A percentile compares a stretch with the other conserved stretches of the same genome.
phyloP scores from a whole-genome alignment of 2,797 vertebrate genomes.

The Falco biarmicus region DNA sequence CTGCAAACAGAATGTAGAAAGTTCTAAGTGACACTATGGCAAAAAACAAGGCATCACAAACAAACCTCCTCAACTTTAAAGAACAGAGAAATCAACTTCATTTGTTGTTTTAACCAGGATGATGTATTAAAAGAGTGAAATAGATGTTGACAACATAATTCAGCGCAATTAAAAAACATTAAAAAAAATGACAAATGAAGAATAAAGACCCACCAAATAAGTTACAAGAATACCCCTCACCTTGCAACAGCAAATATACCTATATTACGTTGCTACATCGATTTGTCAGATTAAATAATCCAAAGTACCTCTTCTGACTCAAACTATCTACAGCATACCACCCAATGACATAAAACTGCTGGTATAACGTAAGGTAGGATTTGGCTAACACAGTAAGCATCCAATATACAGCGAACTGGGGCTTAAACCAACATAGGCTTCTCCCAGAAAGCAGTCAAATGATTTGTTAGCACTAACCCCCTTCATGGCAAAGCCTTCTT shows the following conservation, averaged over 20 bases:
- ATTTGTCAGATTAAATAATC: background rate
- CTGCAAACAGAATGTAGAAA: background rate
- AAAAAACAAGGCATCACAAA: background rate
- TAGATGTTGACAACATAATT: background rate
- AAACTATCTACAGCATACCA: background rate
- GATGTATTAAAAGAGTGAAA: background rate
- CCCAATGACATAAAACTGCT: background rate
- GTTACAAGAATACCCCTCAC: background rate
- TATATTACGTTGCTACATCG: background rate
- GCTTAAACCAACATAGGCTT: background rate
- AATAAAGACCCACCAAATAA: background rate
- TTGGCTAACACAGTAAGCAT: background rate
- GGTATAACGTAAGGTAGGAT: accelerated
- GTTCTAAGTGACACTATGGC: background rate
- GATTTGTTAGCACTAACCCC: background rate
- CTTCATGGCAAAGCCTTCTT: accelerated
- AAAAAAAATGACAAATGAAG: background rate
- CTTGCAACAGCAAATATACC: background rate
- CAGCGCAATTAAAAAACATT: background rate
- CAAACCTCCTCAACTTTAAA: background rate
- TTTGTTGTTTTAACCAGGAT: background rate
- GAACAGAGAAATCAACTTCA: background rate
- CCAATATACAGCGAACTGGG: background rate
- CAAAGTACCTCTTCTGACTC: background rate
- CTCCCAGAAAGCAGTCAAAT: background rate